phyloP scores from a whole-genome alignment of 2,113 vertebrate genomes.

The Podarcis cretensis region DNA sequence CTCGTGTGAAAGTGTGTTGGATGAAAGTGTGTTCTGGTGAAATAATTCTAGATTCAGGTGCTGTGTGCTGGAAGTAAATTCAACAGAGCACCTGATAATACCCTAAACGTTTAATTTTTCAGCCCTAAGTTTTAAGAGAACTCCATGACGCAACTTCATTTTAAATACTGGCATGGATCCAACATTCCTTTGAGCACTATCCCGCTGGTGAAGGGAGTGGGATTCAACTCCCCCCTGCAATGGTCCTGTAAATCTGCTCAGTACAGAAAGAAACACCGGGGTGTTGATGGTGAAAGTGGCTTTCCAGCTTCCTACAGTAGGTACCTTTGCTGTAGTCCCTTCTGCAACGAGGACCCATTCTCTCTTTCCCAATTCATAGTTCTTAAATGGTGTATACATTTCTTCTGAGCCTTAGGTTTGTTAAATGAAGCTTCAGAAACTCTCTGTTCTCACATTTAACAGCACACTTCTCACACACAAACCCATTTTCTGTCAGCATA shows the following conservation, averaged over 20 bases:
- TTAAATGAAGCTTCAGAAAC: not conserved
- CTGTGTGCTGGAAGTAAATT: not conserved
- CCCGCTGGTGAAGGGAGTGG: not conserved
- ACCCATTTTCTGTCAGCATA: conserved; percentile 23
- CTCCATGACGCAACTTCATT: not conserved
- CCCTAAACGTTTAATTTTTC: not conserved
- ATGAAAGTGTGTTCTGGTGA: not conserved
- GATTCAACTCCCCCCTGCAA: not conserved
- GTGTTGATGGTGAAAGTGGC: not conserved
- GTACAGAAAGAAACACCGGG: not conserved
- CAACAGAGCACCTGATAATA: not conserved
- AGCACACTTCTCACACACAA: conserved; percentile 3
- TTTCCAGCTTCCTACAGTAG: not conserved
- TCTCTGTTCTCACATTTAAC: not conserved
- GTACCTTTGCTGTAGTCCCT: not conserved
- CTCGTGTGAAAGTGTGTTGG: accelerated
- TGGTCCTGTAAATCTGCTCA: not conserved
- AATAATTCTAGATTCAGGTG: not conserved
- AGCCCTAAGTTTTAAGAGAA: not conserved
- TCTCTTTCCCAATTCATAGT: not conserved
- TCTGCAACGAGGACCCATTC: not conserved
- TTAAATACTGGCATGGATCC: not conserved
- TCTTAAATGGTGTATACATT: not conserved
- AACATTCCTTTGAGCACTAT: not conserved
- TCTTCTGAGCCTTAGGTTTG: not conserved